Evolutionary conservation across 2,113 vertebrate genomes (phyloP).

Genomic region (Heterotilapia buettikoferi): DNA sequence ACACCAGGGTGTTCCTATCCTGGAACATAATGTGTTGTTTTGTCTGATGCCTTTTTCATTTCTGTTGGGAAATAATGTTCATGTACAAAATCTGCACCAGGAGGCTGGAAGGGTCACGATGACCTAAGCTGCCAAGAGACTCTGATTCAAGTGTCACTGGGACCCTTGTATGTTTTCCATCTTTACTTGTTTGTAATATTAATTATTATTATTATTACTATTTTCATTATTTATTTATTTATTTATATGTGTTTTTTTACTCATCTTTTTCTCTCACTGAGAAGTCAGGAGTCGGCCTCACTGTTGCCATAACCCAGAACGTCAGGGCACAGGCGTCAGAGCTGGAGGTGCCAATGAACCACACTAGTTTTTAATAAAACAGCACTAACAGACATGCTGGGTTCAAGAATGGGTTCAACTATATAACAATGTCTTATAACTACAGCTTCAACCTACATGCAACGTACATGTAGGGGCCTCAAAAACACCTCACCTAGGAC

Average conservation of each 20-base stretch:
- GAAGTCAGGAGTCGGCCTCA: background rate
- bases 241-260: background rate
- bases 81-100: background rate
- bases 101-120: background rate
- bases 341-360: background rate
- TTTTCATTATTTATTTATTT: background rate
- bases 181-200: background rate
- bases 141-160: background rate
- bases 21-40: background rate
- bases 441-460: background rate
- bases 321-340: accelerated
- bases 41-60: background rate
- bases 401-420: background rate
- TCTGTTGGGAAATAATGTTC: background rate
- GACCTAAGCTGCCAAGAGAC: background rate
- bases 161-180: background rate
- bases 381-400: background rate
- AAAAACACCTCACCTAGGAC: background rate
- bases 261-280: background rate
- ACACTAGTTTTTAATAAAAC: background rate
- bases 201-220: background rate
- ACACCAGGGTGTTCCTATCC: background rate
- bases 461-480: background rate
- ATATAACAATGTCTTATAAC: background rate
- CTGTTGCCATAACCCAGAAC: background rate